These are phyloP conservation scores for Onthophagus sagittarius DNA, from an alignment of 2,888 invertebrate species.

Conservation along the genomic window DNA sequence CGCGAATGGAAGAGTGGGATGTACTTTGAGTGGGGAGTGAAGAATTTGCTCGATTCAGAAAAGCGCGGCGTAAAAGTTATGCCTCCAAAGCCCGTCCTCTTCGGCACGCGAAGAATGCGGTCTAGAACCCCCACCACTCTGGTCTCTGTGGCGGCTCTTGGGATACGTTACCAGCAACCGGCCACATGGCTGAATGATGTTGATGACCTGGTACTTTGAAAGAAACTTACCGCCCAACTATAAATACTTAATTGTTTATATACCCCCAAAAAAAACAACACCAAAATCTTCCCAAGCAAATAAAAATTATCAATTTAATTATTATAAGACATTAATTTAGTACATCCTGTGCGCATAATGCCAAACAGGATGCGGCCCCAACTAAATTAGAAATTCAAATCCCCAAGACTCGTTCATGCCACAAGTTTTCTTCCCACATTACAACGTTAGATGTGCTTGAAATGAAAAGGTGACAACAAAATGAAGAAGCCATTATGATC, in stretches of 20 bases:
- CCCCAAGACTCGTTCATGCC: neutral
- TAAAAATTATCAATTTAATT: no score
- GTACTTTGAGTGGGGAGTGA: neutral
- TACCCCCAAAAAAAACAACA: no score
- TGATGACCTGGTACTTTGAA: conserved; percentile 7
- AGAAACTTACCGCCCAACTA: neutral
- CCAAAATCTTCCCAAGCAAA: no score
- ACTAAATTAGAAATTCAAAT: neutral
- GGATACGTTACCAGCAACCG: neutral
- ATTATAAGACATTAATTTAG: neutral
- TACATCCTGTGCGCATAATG: neutral
- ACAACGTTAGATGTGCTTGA: neutral
- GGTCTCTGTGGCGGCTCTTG: neutral
- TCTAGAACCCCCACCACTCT: conserved; percentile 22
- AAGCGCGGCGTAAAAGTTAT: conserved; percentile 7
- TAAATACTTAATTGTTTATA: no score
- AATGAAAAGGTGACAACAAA: neutral
- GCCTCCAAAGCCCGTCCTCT: neutral
- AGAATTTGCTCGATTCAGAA: conserved; percentile 9
- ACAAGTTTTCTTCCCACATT: neutral
- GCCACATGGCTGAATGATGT: conserved; percentile 1
- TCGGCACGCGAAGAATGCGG: conserved; percentile 42
- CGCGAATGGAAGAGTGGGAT: neutral
- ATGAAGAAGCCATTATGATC: neutral
- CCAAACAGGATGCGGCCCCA: neutral